Evolutionary conservation across 2,797 vertebrate species (phyloP).

Genomic region (Enteromius mattozi): DNA sequence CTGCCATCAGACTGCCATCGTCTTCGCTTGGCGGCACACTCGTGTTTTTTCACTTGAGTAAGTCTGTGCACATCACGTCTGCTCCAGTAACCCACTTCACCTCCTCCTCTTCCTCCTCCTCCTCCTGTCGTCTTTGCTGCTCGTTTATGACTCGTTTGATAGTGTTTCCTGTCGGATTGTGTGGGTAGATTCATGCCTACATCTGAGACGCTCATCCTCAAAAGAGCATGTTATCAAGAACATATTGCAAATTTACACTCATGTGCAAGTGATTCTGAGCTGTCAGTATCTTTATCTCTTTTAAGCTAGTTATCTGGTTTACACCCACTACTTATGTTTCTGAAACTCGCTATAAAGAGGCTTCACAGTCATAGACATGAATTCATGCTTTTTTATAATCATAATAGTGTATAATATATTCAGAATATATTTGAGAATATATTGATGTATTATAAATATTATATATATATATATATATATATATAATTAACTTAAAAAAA

Average conservation of each 20-base stretch:
- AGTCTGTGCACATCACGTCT: background rate
- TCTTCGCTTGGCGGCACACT: no score
- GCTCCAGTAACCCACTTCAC: conserved; percentile 43
- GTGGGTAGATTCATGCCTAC: conserved; percentile 4
- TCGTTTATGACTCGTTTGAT: background rate
- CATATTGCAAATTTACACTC: background rate
- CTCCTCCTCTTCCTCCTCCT: background rate
- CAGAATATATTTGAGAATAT: background rate
- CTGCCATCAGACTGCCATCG: no score
- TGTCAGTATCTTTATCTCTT: background rate
- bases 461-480: no score
- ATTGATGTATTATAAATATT: background rate
- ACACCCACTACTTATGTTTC: background rate
- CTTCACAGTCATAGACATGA: background rate
- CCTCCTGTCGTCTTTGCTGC: background rate
- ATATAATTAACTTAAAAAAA: no score
- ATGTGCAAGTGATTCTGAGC: background rate
- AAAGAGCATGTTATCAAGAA: background rate
- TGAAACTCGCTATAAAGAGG: background rate
- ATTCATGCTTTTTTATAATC: background rate
- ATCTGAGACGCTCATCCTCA: background rate
- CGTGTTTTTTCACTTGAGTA: background rate
- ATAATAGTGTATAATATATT: background rate
- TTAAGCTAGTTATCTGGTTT: no score
- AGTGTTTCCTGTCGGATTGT: background rate